Base-by-base conservation (phyloP, 53 echinoderm and acorn worm species). In the Echinometra lucunter region DNA sequence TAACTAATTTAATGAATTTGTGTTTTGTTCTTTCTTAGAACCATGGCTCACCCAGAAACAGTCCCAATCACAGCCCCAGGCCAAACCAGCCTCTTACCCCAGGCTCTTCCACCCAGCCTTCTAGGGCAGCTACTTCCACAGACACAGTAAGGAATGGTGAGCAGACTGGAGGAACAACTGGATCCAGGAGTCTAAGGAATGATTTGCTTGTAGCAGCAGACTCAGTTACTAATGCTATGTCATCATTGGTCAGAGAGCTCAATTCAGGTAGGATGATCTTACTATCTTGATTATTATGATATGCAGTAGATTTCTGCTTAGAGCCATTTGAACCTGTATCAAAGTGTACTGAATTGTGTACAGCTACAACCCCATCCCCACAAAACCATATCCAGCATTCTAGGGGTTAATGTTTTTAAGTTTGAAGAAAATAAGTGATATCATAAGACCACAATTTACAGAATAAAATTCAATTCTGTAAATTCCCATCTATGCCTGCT, bases 171-270 rank as follows among this genome's bases (percentile, higher is more conserved):
- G 92, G 91, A 81, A 95, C 93, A 38, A 87, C 91, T 90, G 93
- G 93, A 57, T 94, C 97, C 10, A 92, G 98, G 66, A 98, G 98
- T 94, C 95, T 98, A 57, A 74, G 98, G 66, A 97, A 96, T 90
- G 98, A 98, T 91, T 92, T 98, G 0, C 83, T 98, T 27, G 97
- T 98, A 27, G 97, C 98, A 30, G 98, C 97, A 38, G 97, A 98
- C 89, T 98, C 97, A 3, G 98, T 98, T 44, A 98, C 98, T 19
- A 98, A 97, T 95, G 97, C 97, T 66, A 98, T 98, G 97, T 98
- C 98, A 74, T 98, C 98, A 28, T 92, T 98, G 4, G 97, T 98
- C 38, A 95, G 97, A 89, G 97, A 98, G 92, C 96, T 98, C 1
- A 97, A 97, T 88, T 98, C 98, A 89, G 98, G 98, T 98, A 75